Percentiles rank a stretch among this genome's conserved stretches.
phyloP scores from a whole-genome alignment of 2,113 vertebrate species.

The Capra hircus region DNA sequence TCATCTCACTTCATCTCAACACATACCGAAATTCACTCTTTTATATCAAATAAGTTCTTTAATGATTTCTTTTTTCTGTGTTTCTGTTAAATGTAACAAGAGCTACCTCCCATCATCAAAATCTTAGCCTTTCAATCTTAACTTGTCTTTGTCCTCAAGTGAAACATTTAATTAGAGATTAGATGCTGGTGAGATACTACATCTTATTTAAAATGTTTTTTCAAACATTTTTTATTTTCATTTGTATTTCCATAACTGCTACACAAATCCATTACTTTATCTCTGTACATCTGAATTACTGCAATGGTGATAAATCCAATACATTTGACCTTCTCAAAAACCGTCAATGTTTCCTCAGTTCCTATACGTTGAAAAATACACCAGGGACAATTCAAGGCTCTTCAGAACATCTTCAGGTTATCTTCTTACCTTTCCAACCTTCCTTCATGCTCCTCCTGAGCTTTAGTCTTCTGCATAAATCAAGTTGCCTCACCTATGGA shows the following conservation, averaged over 20 bases:
- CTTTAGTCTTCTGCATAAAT: background rate
- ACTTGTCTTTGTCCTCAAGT: background rate
- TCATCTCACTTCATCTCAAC: background rate
- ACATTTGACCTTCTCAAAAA: background rate
- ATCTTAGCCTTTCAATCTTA: background rate
- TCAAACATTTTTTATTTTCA: background rate
- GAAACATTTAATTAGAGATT: background rate
- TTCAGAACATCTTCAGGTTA: background rate
- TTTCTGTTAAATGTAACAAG: background rate
- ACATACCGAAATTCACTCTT: background rate
- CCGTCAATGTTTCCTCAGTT: background rate
- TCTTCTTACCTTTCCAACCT: background rate
- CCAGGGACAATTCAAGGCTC: background rate
- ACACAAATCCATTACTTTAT: background rate
- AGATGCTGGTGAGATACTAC: background rate
- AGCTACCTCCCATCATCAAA: background rate
- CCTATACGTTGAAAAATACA: background rate
- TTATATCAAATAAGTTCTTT: background rate
- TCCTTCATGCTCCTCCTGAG: background rate
- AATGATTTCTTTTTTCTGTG: background rate
- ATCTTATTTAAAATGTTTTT: background rate
- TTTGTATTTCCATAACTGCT: background rate
- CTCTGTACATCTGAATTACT: background rate
- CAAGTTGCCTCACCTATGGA: background rate
- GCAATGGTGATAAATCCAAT: background rate